Conservation (phyloP, 1,140 invertebrate species). For the Formica exsecta region DNA sequence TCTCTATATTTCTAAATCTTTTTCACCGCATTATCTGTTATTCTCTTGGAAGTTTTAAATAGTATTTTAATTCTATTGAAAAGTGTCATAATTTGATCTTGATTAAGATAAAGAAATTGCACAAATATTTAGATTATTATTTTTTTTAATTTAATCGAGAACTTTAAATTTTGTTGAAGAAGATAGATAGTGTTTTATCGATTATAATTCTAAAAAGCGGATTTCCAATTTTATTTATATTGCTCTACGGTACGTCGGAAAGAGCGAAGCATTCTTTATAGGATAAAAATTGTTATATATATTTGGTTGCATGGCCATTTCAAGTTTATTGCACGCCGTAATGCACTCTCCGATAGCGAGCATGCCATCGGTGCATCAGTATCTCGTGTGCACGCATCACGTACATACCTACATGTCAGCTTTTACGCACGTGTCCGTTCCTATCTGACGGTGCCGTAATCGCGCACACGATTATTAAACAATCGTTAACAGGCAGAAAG, state of each 20-base stretch:
- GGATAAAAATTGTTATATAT: constrained; percentile 21
- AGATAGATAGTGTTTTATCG: neutral
- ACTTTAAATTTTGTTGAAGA: neutral
- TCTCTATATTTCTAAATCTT: neutral
- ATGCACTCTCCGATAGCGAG: constrained; percentile 55
- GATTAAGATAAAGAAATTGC: too few species aligned
- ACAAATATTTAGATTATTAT: too few species aligned
- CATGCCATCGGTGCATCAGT: constrained; percentile 47
- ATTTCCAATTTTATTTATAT: neutral
- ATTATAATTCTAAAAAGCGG: constrained; percentile 7
- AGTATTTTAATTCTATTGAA: too few species aligned
- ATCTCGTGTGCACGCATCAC: constrained; percentile 21
- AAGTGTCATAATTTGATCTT: too few species aligned
- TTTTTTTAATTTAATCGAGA: neutral
- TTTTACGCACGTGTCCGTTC: neutral
- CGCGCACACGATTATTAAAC: constrained; percentile 30
- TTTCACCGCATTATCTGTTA: neutral
- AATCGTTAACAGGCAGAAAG: constrained; percentile 8
- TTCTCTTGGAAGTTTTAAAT: neutral
- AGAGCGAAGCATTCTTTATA: constrained; percentile 14
- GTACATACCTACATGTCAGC: neutral
- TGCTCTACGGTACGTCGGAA: neutral
- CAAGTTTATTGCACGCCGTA: constrained; percentile 47
- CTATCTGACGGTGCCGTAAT: neutral
- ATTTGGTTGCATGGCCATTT: constrained; percentile 52